phyloP scores from a whole-genome alignment of 2,113 vertebrate species.

The Trinectes maculatus region DNA sequence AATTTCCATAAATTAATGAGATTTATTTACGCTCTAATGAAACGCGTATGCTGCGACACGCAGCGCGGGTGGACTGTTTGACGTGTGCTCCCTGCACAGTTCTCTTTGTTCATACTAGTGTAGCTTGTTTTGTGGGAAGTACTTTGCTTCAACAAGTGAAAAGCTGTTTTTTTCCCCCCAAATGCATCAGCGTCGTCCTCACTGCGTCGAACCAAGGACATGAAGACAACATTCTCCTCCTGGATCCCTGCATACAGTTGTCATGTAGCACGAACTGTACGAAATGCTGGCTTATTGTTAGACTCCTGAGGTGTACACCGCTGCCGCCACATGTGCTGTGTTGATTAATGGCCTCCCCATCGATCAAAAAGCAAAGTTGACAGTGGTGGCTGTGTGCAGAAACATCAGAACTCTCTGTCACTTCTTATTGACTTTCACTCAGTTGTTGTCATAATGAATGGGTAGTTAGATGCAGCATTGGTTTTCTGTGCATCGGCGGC shows the following conservation, averaged over 20 bases:
- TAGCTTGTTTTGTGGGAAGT: too few relatives aligned
- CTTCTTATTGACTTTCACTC: slow-evolving; percentile 63
- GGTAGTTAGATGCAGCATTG: slow-evolving; percentile 48
- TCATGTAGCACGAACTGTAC: slow-evolving; percentile 6
- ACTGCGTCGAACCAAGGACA: too few relatives aligned
- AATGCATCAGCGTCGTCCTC: too few relatives aligned
- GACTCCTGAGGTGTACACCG: slow-evolving; percentile 53
- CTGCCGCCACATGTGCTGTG: slow-evolving; percentile 61
- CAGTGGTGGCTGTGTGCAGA: slow-evolving; percentile 36
- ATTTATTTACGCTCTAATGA: slow-evolving; percentile 46
- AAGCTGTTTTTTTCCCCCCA: too few relatives aligned
- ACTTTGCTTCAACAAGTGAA: too few relatives aligned
- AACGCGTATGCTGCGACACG: background rate
- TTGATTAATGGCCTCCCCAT: slow-evolving; percentile 75
- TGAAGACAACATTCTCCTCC: too few relatives aligned
- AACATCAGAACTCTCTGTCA: slow-evolving; percentile 46
- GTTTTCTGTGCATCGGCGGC: slow-evolving; percentile 15
- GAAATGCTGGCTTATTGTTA: slow-evolving; percentile 30
- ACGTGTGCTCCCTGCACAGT: too few relatives aligned
- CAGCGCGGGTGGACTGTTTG: background rate
- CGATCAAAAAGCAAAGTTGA: slow-evolving; percentile 51
- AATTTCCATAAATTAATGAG: slow-evolving; percentile 46
- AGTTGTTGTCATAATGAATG: slow-evolving; percentile 63
- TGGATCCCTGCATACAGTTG: background rate
- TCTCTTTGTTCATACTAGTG: too few relatives aligned